Evolutionary conservation across 2,797 vertebrate species (phyloP).

Genomic region (Enteromius unitaeniatus): DNA sequence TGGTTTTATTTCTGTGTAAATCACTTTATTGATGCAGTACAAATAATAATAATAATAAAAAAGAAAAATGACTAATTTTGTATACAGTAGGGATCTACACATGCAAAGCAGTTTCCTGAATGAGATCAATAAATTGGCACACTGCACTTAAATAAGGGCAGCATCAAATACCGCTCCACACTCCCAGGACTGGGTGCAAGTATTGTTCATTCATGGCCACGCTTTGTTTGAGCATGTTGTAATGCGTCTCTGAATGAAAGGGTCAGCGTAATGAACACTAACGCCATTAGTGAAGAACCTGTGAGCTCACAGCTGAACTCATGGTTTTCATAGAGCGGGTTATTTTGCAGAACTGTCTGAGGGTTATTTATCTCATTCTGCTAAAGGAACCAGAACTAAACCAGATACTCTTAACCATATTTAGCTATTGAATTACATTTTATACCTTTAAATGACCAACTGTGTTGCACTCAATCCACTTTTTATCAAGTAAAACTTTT

Average conservation of each 20-base stretch:
- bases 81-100: background rate
- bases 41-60: background rate
- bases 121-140: background rate
- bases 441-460: too few relatives aligned
- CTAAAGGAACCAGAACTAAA: too few relatives aligned
- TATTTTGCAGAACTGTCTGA: background rate
- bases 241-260: conserved; percentile 16
- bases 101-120: background rate
- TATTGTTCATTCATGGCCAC: conserved; percentile 9
- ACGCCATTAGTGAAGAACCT: background rate
- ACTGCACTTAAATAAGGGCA: background rate
- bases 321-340: background rate
- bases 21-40: background rate
- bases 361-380: too few relatives aligned
- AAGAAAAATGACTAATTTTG: background rate
- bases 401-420: too few relatives aligned
- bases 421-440: too few relatives aligned
- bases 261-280: background rate
- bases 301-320: background rate
- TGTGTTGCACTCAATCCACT: too few relatives aligned
- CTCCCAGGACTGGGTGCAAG: background rate
- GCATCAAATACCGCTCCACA: background rate
- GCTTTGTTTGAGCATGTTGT: background rate
- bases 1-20: background rate
- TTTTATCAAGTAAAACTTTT: too few relatives aligned